A percentile compares a stretch with the other conserved stretches of the same genome.
phyloP scores from a whole-genome alignment of 2,113 vertebrate species.

The Perognathus longimembris region DNA sequence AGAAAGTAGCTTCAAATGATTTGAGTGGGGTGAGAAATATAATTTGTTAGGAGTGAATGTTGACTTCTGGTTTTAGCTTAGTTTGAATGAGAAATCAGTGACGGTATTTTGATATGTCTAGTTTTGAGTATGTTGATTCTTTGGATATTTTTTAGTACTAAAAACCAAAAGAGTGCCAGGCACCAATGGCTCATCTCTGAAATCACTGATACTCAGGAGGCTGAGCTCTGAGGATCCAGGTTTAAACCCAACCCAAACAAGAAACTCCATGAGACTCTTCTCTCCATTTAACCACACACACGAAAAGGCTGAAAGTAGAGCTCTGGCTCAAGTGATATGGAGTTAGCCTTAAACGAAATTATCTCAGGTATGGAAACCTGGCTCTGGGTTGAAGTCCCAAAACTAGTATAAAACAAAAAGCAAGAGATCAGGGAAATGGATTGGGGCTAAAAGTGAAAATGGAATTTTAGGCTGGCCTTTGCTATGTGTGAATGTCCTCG shows the following conservation, averaged over 20 bases:
- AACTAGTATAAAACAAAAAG: neutral
- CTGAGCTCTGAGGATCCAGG: no score
- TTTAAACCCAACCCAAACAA: no score
- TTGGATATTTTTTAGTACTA: constrained; percentile 9
- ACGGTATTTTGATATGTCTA: constrained; percentile 2
- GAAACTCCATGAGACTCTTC: no score
- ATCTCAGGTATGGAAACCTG: no score
- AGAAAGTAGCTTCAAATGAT: constrained; percentile 46
- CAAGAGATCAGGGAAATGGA: neutral
- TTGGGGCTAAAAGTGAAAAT: neutral
- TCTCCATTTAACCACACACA: no score
- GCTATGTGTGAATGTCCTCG: neutral
- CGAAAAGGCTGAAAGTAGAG: no score
- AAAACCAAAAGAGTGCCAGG: neutral
- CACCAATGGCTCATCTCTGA: neutral
- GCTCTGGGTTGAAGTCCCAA: no score
- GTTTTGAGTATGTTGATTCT: neutral
- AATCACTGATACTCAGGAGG: no score
- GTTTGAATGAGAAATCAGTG: constrained; percentile 31
- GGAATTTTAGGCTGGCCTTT: neutral
- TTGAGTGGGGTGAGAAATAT: neutral
- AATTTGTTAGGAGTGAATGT: neutral
- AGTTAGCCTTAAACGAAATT: no score
- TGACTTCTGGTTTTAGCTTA: neutral
- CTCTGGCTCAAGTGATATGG: no score